Percentiles rank a stretch among this genome's conserved stretches.
These are phyloP conservation scores for Ligdia adustata DNA, from an alignment of 2,888 invertebrate genomes.

Conservation along the genomic window DNA sequence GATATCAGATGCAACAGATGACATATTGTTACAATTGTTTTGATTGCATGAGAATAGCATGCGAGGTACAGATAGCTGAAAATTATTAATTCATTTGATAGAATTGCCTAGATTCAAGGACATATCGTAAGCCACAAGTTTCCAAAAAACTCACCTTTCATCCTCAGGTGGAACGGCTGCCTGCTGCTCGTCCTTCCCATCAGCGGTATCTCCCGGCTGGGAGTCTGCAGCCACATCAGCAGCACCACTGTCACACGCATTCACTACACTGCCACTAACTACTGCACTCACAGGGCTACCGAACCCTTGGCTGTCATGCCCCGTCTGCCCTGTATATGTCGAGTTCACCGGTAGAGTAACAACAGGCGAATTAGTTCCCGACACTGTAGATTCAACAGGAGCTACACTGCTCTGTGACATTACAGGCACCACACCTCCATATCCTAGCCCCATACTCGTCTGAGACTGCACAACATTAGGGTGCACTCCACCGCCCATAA, in stretches of 20 bases:
- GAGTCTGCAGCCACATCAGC: slow-evolving; percentile 63
- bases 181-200: slow-evolving; percentile 75
- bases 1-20: no score
- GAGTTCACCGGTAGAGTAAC: slow-evolving; percentile 78
- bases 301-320: slow-evolving; percentile 77
- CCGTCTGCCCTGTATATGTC: slow-evolving; percentile 62
- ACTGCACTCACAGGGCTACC: slow-evolving; percentile 81
- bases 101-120: no score
- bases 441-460: slow-evolving; percentile 75
- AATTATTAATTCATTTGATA: no score
- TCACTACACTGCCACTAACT: slow-evolving; percentile 76
- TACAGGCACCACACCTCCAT: slow-evolving; percentile 74
- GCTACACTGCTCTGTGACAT: slow-evolving; percentile 81
- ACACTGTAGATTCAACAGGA: slow-evolving; percentile 72
- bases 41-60: no score
- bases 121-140: no score
- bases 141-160: slow-evolving; percentile 74
- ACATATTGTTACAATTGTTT: no score
- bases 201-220: slow-evolving; percentile 69
- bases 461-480: slow-evolving; percentile 79
- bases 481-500: slow-evolving; percentile 74
- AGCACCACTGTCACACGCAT: slow-evolving; percentile 77
- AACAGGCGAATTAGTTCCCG: slow-evolving; percentile 80
- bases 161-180: slow-evolving; percentile 68
- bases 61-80: no score